Percentiles rank a stretch among this genome's conserved stretches.
Evolutionary conservation across 1,140 invertebrate species (phyloP).

Genomic region (Drosophila nasuta): DNA sequence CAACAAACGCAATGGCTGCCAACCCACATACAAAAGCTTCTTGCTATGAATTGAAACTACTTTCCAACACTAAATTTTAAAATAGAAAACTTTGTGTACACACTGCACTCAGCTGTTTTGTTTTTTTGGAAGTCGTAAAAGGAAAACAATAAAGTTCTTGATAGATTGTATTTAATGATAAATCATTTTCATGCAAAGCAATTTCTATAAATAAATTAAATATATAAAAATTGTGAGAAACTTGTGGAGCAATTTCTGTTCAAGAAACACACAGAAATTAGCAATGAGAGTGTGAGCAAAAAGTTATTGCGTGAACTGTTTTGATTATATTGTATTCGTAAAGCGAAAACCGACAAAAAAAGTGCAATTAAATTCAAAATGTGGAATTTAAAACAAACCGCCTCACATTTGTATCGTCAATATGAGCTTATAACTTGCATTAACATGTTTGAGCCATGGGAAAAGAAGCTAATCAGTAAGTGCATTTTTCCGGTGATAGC

Average conservation of each 20-base stretch:
- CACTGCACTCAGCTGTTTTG: constrained; percentile 34
- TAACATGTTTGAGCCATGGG: constrained; percentile 84
- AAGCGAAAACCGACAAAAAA: not conserved
- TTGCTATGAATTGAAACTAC: not conserved
- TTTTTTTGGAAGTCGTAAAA: constrained; percentile 6
- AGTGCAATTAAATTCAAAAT: constrained; percentile 43
- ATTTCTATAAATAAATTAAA: not conserved
- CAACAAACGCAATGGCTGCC: not conserved
- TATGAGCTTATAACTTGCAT: constrained; percentile 78
- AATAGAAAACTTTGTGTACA: constrained; percentile 16
- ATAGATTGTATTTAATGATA: not conserved
- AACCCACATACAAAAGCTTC: not conserved
- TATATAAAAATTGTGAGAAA: not conserved
- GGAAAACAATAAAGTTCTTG: constrained; percentile 28
- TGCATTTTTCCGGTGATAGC: not conserved
- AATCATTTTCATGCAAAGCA: not conserved
- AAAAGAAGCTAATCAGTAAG: constrained; percentile 80
- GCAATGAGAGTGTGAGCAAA: constrained; percentile 11
- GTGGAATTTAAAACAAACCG: constrained; percentile 68
- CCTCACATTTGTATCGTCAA: constrained; percentile 68
- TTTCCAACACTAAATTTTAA: constrained; percentile 10
- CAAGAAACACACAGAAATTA: not conserved
- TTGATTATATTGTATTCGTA: not conserved
- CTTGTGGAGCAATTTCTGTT: not conserved
- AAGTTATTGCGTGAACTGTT: not conserved